Base-by-base conservation (phyloP, 2,797 vertebrate species). In the Lithobates pipiens region DNA sequence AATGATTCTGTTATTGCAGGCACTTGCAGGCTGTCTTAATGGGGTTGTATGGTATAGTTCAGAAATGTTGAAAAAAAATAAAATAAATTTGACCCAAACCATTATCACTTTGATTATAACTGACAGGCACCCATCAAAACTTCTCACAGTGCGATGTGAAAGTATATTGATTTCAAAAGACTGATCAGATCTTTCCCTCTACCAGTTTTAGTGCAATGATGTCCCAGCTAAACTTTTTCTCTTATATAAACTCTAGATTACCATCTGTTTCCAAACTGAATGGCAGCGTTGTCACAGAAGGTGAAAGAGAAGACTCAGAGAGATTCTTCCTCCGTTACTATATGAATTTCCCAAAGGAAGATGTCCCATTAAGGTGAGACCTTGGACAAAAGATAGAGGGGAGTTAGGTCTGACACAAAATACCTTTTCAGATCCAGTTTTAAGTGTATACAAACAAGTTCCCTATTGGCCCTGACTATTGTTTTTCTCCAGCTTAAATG, bases 251-350 rank as follows among this genome's bases (percentile, higher is more conserved):
- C 77, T 83, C 50, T 91, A 99, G 98, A 90, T 94, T 99, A 90
- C 97, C 98, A 0, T 95, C 95, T 0, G 96, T 99, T n/a, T 84
- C 91, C 73, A 92, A 98, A 89, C 90, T 99, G 88, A 99, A 99
- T 0, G 97, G 98, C 25, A 96, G 98, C 67, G 94, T 95, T 5
- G 95, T 99, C 87, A 95, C 94, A 0, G 91, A 95, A 0, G 96
- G 95, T 2, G 98, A 99, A 86, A 95, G 97, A 27, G 98, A 99
- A 90, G 97, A 98, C 77, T 97, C 98, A 0, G 98, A 99, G 91
- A 94, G 98, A n/a, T 98, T 99, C 92, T 99, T 99, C 91, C 96
- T 99, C 89, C 95, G 98, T 36, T 97, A 96, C 70, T 95, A 97
- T 90, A 95, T 97, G 89, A 96, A 97, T 88, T 92, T 92, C 74